These are phyloP conservation scores for Acholoe squamosa DNA, from an alignment of 2,888 invertebrate genomes.

Conservation along the genomic window DNA sequence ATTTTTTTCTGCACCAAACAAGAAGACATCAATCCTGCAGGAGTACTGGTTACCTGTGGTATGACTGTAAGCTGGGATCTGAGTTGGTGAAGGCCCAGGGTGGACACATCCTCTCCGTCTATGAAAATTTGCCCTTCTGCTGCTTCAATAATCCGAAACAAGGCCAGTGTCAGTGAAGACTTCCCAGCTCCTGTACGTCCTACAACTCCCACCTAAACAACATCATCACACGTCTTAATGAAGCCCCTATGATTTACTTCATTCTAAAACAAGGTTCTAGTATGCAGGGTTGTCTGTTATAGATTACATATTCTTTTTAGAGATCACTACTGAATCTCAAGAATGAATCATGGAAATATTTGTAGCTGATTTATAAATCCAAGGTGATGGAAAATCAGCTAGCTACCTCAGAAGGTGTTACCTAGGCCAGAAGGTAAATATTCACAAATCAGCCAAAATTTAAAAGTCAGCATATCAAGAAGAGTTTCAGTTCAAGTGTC, in stretches of 20 bases:
- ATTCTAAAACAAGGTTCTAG: too few species aligned
- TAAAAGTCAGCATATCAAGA: too few species aligned
- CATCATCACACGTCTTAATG: background rate
- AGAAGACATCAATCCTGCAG: too few species aligned
- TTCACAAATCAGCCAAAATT: too few species aligned
- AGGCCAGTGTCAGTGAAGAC: slow-evolving; percentile 22
- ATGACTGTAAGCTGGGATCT: slow-evolving; percentile 21
- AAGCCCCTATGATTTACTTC: too few species aligned
- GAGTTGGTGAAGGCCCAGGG: background rate
- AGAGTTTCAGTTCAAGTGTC: too few species aligned
- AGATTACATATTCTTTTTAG: too few species aligned
- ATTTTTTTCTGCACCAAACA: too few species aligned
- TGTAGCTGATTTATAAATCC: background rate
- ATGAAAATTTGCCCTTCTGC: background rate
- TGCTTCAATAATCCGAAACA: slow-evolving; percentile 2
- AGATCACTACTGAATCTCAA: too few species aligned
- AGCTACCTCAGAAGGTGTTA: background rate
- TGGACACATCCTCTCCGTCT: slow-evolving; percentile 15
- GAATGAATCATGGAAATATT: background rate
- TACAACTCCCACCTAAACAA: slow-evolving; percentile 1
- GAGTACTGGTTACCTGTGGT: slow-evolving; percentile 3
- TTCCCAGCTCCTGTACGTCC: slow-evolving; percentile 31
- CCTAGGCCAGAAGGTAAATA: too few species aligned
- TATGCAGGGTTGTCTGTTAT: too few species aligned
- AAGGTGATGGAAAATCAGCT: background rate